Conservation (phyloP, 2,888 invertebrate genomes). For the Autographa gamma region DNA sequence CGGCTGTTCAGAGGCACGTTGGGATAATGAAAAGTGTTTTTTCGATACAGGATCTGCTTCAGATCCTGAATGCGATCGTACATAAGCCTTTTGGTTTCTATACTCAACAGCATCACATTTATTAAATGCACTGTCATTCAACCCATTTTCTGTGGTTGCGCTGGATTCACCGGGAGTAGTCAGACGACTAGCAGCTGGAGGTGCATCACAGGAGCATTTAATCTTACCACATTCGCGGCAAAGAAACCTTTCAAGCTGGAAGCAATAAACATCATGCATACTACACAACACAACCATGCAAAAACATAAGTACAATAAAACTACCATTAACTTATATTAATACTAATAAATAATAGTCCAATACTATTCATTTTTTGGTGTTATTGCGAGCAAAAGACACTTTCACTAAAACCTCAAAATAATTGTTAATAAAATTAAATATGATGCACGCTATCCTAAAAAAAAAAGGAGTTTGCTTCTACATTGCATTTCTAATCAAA, state of each 20-base stretch:
- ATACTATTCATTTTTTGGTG: conserved; percentile 8
- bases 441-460: no score
- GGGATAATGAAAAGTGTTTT: conserved; percentile 61
- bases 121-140: conserved; percentile 54
- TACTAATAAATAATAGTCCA: conserved; percentile 34
- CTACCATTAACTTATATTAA: conserved; percentile 44
- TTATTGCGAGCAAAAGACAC: neutral
- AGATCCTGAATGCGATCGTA: conserved; percentile 72
- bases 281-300: conserved; percentile 85
- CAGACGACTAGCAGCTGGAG: conserved; percentile 60
- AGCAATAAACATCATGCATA: conserved; percentile 90
- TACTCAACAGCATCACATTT: conserved; percentile 72
- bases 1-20: conserved; percentile 75
- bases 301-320: conserved; percentile 49
- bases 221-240: conserved; percentile 92
- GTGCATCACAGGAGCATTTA: conserved; percentile 89
- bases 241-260: conserved; percentile 93
- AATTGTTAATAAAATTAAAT: no score
- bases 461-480: no score
- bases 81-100: conserved; percentile 67
- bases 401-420: no score
- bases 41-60: conserved; percentile 60
- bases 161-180: conserved; percentile 52
- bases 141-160: conserved; percentile 52
- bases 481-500: no score